These are phyloP conservation scores for Tolypeutes matacus DNA, from an alignment of 2,797 vertebrate species.

Conservation along the genomic window DNA sequence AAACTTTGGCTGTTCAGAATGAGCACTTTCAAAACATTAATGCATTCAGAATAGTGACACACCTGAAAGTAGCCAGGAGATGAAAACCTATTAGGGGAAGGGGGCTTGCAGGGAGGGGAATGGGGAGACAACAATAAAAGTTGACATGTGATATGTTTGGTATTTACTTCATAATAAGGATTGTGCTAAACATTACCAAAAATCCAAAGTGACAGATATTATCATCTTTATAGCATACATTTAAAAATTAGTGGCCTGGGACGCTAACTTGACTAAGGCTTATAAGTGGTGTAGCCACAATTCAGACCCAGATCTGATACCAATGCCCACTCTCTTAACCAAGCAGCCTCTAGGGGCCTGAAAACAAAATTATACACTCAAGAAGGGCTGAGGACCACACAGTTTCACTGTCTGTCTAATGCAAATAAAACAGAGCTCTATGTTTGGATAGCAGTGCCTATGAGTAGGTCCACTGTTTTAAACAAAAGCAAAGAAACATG, in stretches of 20 bases:
- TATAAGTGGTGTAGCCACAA: background rate
- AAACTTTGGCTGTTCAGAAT: background rate
- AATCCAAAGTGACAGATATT: background rate
- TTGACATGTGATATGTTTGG: background rate
- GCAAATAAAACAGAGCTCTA: background rate
- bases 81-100: background rate
- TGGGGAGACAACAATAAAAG: background rate
- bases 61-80: background rate
- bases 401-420: background rate
- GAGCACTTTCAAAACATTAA: background rate
- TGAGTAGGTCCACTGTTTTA: background rate
- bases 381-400: background rate
- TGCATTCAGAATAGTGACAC: background rate
- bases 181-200: background rate
- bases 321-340: background rate
- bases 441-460: background rate
- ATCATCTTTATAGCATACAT: background rate
- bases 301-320: background rate
- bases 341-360: background rate
- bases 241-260: background rate
- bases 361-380: background rate
- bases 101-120: too few relatives aligned
- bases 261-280: background rate
- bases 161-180: background rate
- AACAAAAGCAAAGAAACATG: slow-evolving; percentile 5